phyloP scores from a whole-genome alignment of 1,140 invertebrate species.

The Anastrepha ludens region DNA sequence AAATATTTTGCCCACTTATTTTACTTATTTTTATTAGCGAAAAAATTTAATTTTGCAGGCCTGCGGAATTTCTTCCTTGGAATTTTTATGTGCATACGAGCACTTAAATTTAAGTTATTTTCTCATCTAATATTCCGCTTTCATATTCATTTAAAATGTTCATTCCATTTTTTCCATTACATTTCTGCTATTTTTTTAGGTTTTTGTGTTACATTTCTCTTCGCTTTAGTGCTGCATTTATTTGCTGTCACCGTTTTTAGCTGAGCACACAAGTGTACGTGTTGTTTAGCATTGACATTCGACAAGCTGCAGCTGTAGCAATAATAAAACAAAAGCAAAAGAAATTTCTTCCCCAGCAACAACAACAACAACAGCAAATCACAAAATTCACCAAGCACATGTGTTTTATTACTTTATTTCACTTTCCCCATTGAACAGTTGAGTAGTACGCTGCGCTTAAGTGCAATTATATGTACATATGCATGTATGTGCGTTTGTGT shows the following conservation, averaged over 20 bases:
- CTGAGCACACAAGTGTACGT: slow-evolving; percentile 20
- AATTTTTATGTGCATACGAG: too few species aligned
- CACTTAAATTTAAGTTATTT: too few species aligned
- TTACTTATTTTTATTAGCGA: too few species aligned
- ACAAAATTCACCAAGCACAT: slow-evolving; percentile 4
- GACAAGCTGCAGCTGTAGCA: neutral
- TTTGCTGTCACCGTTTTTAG: neutral
- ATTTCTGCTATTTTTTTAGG: neutral
- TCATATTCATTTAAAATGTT: too few species aligned
- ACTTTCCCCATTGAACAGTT: neutral
- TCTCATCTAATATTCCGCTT: too few species aligned
- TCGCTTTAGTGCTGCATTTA: neutral
- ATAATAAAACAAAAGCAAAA: neutral
- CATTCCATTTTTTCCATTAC: too few species aligned
- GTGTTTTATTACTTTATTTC: slow-evolving; percentile 13
- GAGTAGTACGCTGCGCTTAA: neutral
- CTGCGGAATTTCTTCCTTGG: too few species aligned
- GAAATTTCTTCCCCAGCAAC: neutral
- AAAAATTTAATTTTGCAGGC: too few species aligned
- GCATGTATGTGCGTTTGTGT: neutral
- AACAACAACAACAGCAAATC: neutral
- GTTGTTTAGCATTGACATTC: slow-evolving; percentile 36
- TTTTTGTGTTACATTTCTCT: neutral
- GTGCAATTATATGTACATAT: neutral
- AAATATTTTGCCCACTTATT: too few species aligned